Base-by-base conservation (phyloP, 2,113 vertebrate species). In the Salvator merianae region DNA sequence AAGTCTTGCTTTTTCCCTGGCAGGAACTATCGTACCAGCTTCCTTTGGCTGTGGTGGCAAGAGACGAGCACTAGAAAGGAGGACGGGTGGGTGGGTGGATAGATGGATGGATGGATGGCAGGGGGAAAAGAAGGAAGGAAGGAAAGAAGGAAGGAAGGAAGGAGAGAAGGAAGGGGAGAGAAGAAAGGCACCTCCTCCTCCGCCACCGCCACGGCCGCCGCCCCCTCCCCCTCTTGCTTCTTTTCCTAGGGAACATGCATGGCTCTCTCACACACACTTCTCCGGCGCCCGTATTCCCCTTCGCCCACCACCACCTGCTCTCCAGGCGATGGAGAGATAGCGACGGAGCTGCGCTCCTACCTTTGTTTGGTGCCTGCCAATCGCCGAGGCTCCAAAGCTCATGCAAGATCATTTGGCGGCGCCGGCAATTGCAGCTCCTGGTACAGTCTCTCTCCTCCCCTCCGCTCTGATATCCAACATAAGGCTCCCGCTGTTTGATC, bases 401-500 rank as follows among this genome's bases (percentile, higher is more conserved):
- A 13, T 13, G 40, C 38, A n/a, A 47, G 36, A 20, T 18, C 65
- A 5, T 38, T 40, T n/a, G 40, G 55, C 55, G 16, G 55, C 55
- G 20, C 55, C 16, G 55, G 55, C 55, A 59, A 59, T 59, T 59
- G 55, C 55, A 59, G 55, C 55, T 59, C 14, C 55, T 20, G 55
- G 55, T 59, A 20, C 55, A 5, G 55, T 59, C 55, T 18, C 78
- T 55, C 7, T n/a, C 74, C 30, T 81, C 90, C 83, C 79, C 91
- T 85, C 91, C 76, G 79, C 62, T 81, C 65, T 7, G 22, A 90
- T 87, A 75, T 63, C 87, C 92, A 90, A 82, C 91, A 88, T 84
- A 77, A 91, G 76, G 83, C 12, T 90, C 91, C 69, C 32, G 84
- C 90, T 88, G 5, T 34, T 55, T 7, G 63, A 30, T 47, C 38